Percentiles rank a stretch among this genome's conserved stretches.
Conservation (phyloP, 23 tunicate species). For the Ascidia mentula region DNA sequence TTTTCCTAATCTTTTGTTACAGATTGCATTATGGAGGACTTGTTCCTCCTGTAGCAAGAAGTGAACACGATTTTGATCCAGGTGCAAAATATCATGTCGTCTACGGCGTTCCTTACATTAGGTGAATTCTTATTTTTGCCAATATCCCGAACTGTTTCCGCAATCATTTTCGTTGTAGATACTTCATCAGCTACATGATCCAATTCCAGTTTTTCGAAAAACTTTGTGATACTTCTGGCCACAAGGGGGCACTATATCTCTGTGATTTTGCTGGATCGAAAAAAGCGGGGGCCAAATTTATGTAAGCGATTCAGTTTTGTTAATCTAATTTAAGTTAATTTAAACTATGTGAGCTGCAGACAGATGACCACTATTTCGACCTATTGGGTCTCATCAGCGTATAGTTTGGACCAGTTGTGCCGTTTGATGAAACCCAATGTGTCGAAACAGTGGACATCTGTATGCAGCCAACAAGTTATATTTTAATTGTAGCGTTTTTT, state of each 20-base stretch:
- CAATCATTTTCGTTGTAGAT: constrained; percentile 33
- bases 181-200: constrained; percentile 61
- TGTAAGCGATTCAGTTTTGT: too few relatives aligned
- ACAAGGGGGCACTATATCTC: constrained; percentile 42
- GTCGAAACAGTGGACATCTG: too few relatives aligned
- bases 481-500: too few relatives aligned
- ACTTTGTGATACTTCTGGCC: constrained; percentile 43
- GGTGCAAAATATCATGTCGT: constrained; percentile 57
- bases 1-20: too few relatives aligned
- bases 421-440: too few relatives aligned
- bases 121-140: constrained; percentile 24
- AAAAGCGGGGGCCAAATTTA: constrained; percentile 55
- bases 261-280: constrained; percentile 77
- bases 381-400: too few relatives aligned
- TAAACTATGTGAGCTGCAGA: too few relatives aligned
- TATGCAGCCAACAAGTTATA: too few relatives aligned
- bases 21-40: constrained; percentile 66
- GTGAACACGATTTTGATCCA: constrained; percentile 65
- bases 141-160: too few relatives aligned
- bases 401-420: too few relatives aligned
- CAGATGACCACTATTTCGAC: too few relatives aligned
- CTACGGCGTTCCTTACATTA: constrained; percentile 48
- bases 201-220: constrained; percentile 80
- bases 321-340: too few relatives aligned
- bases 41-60: constrained; percentile 41